phyloP scores from a whole-genome alignment of 2,797 vertebrate genomes.

The Eupleurogrammus muticus region DNA sequence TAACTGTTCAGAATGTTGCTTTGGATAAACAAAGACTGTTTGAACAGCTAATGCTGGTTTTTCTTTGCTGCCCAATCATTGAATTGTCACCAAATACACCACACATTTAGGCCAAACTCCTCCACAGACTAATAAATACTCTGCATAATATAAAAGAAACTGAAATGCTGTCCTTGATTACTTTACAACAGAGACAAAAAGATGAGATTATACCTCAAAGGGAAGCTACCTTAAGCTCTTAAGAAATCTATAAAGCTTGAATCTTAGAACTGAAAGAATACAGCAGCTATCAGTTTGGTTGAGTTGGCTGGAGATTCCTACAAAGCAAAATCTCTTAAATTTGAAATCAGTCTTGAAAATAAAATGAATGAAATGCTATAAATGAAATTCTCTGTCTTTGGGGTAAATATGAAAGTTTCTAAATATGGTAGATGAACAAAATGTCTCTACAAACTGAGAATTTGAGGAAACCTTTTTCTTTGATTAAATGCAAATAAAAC shows the following conservation, averaged over 20 bases:
- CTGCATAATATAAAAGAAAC: constrained; percentile 45
- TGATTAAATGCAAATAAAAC: constrained; percentile 26
- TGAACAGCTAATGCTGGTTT: constrained; percentile 16
- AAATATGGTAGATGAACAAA: constrained; percentile 42
- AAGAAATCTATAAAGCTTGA: constrained; percentile 31
- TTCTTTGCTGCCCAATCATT: constrained; percentile 25
- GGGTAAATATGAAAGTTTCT: constrained; percentile 26
- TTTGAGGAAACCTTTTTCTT: constrained; percentile 18
- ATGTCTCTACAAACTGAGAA: constrained; percentile 27
- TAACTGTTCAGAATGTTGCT: constrained; percentile 15
- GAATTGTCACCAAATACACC: constrained; percentile 23
- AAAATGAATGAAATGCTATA: constrained; percentile 30
- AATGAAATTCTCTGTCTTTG: constrained; percentile 44
- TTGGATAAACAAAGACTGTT: constrained; percentile 22
- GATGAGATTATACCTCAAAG: constrained; percentile 34
- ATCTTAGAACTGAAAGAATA: constrained; percentile 35
- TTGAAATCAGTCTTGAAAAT: constrained; percentile 34
- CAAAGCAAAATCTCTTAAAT: constrained; percentile 46
- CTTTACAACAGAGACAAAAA: constrained; percentile 42
- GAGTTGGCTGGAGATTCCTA: constrained; percentile 28
- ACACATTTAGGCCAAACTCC: constrained; percentile 25
- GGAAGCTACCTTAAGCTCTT: constrained; percentile 38
- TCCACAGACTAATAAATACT: constrained; percentile 32
- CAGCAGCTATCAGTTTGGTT: constrained; percentile 15
- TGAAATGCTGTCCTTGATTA: constrained; percentile 35